Evolutionary conservation across 2,113 vertebrate species (phyloP), one percentile per base, ranked within the genome.

Genomic region (Cephalopholis sonnerati): DNA sequence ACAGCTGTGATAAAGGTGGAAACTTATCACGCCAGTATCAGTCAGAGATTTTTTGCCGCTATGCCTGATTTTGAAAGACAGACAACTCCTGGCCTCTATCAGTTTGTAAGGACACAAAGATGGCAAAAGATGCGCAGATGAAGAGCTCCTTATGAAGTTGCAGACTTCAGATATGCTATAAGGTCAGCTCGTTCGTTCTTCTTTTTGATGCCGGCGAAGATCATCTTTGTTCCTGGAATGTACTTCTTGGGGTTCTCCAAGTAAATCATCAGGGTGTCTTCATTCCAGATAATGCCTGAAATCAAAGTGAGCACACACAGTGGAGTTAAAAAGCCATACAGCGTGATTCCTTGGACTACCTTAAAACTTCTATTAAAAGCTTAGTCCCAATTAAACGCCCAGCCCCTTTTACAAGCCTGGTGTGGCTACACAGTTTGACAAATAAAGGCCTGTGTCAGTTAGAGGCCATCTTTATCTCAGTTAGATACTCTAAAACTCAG

Each of bases 231-330:
- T 91, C 95, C 95, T 78, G 96, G 96, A 89, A 97, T 97, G 89
- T 96, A 97, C 88, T 98, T 98, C 94, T 97, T 97, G 39, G 96
- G 96, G 79, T 98, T 97, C 82, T 98, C 96, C 93, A 98, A 93
- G 92, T 97, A 97, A 58, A 96, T 84, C 84, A 88, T 95, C 58
- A 97, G 87, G 64, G 96, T 97, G 2, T 90, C 92, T 29, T 97
- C 96, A 71, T 81, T 71, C 96, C 96, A 97, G 70, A 85, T 16
- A 71, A 97, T 87, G 53, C 95, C 96, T 97, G 76, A 9, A 91
- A 89, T 63, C 27, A 76, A 68, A 65, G 29, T 25, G 44, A 84
- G 54, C 1, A 46, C n/a, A 53, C 17, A 71, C 13, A 59, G 36
- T 4, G 2, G 6, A 85, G 11, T 44, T 44, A 10, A 44, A 67